A percentile compares a stretch with the other conserved stretches of the same genome.
Evolutionary conservation across 2,113 vertebrate species (phyloP).

Genomic region (Cavia porcellus): DNA sequence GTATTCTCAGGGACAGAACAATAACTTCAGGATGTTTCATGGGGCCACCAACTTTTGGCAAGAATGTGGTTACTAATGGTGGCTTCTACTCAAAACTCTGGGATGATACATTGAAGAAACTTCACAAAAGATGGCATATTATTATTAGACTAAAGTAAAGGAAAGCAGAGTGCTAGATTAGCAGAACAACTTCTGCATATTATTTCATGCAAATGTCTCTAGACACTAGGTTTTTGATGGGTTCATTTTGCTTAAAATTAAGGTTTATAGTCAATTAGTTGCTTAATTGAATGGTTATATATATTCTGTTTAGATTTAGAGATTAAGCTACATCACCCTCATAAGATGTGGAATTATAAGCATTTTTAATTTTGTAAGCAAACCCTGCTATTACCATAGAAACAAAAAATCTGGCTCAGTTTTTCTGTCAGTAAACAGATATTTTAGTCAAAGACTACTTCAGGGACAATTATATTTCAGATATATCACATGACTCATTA

Average conservation of each 20-base stretch:
- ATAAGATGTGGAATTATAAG: constrained; percentile 1
- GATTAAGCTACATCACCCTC: background rate
- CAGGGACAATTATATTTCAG: constrained; percentile 13
- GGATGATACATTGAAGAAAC: background rate
- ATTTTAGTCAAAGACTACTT: background rate
- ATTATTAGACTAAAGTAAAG: background rate
- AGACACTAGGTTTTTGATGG: background rate
- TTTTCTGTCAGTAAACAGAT: background rate
- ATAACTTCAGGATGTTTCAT: background rate
- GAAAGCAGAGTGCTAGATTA: background rate
- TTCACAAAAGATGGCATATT: background rate
- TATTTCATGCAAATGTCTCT: background rate
- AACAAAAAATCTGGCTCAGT: background rate
- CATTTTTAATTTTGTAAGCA: background rate
- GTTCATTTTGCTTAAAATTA: background rate
- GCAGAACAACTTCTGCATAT: background rate
- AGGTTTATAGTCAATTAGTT: background rate
- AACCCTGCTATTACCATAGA: background rate
- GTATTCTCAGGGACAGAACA: background rate
- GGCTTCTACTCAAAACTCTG: background rate
- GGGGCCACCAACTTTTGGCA: background rate
- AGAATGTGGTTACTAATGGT: background rate
- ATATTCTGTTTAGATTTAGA: constrained; percentile 3
- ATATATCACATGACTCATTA: background rate
- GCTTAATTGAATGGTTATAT: background rate